Conservation (phyloP, 2,113 vertebrate species). For the Perca schrenkii region DNA sequence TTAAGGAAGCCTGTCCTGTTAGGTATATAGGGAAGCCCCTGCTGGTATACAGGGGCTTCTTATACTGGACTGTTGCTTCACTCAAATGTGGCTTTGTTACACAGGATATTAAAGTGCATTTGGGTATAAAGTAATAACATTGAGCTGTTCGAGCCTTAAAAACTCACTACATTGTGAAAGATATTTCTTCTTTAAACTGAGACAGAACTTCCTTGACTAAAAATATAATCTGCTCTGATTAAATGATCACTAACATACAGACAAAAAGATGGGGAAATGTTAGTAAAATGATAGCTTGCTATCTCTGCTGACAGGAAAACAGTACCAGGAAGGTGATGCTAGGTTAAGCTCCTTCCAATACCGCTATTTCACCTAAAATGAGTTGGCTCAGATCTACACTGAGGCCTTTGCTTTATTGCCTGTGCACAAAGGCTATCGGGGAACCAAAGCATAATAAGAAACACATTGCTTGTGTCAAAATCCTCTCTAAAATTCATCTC, state of each 20-base stretch:
- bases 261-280: neutral
- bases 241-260: neutral
- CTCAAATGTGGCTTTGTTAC: neutral
- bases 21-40: neutral
- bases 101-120: neutral
- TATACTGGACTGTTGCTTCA: neutral
- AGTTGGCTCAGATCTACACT: neutral
- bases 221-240: neutral
- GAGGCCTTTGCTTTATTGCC: neutral
- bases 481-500: no score
- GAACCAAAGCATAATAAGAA: neutral
- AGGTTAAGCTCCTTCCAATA: no score
- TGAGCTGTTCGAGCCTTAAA: neutral
- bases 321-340: no score
- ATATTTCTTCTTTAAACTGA: neutral
- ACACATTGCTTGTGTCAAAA: no score
- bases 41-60: neutral
- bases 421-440: neutral
- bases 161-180: neutral
- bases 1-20: neutral
- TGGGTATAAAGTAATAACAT: neutral
- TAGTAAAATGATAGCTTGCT: neutral
- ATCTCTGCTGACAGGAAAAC: neutral
- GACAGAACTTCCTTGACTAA: neutral
- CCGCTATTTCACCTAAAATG: no score